Evolutionary conservation across 2,797 vertebrate species (phyloP).

Genomic region (Otolemur crassicaudatus): DNA sequence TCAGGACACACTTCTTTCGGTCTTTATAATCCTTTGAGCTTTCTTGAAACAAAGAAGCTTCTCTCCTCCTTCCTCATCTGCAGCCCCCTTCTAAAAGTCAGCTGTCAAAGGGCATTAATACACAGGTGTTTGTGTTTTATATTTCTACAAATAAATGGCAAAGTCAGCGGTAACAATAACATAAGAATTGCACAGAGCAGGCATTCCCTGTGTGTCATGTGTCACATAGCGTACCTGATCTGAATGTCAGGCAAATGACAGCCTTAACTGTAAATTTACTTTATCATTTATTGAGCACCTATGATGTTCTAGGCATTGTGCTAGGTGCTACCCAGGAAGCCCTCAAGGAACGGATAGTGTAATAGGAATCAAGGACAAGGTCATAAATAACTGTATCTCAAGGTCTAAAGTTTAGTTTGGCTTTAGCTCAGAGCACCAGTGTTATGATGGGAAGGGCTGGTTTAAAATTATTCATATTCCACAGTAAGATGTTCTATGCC

Average conservation of each 20-base stretch:
- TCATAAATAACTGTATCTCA: background rate
- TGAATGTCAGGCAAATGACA: background rate
- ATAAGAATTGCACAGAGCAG: background rate
- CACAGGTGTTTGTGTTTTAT: slow-evolving; percentile 34
- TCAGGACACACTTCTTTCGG: slow-evolving; percentile 30
- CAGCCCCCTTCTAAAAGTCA: background rate
- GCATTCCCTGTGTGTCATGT: background rate
- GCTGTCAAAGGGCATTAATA: slow-evolving; percentile 9
- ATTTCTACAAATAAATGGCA: slow-evolving; percentile 55
- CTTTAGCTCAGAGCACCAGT: background rate
- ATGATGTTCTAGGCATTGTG: background rate
- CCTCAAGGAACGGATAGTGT: background rate
- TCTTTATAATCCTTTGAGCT: slow-evolving; percentile 34
- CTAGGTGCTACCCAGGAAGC: background rate
- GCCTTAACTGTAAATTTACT: background rate
- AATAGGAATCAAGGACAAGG: background rate
- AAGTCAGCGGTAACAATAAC: background rate
- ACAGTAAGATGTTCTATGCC: background rate
- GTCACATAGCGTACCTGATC: background rate
- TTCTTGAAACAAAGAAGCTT: slow-evolving; percentile 61
- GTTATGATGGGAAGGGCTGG: background rate
- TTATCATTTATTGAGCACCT: background rate
- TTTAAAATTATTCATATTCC: background rate
- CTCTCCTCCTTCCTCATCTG: background rate
- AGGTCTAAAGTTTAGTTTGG: background rate